These are phyloP conservation scores for Chlamydotis undulata DNA, from an alignment of 2,113 vertebrate genomes.

Conservation along the genomic window DNA sequence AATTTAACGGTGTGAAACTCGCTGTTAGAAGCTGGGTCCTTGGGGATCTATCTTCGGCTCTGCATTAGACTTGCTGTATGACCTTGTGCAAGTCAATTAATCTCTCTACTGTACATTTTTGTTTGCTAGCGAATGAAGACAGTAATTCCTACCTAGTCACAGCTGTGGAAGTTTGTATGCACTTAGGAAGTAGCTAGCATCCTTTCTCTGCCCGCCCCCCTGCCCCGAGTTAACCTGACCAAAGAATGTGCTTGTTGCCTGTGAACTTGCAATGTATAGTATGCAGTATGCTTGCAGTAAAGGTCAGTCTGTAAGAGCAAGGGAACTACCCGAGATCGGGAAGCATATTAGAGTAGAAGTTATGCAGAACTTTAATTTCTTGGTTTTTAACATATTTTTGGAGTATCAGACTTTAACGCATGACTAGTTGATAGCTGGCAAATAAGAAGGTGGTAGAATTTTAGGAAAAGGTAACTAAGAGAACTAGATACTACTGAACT, in stretches of 20 bases:
- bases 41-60: neutral
- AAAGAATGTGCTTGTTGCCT: neutral
- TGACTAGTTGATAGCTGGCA: neutral
- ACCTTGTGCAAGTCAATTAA: neutral
- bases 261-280: neutral
- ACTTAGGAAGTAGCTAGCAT: neutral
- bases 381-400: neutral
- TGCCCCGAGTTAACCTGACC: neutral
- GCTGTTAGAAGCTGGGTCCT: neutral
- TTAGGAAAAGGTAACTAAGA: neutral
- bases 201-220: too few species aligned
- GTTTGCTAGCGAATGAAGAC: neutral
- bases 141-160: neutral
- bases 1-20: neutral
- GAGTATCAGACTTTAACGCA: neutral
- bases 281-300: neutral
- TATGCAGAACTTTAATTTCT: neutral
- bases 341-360: neutral
- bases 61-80: neutral
- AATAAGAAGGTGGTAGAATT: neutral
- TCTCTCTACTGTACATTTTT: neutral
- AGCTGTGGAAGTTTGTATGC: neutral
- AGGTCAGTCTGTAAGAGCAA: neutral
- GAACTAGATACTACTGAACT: neutral
- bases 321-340: neutral